A percentile compares a stretch with the other conserved stretches of the same genome.
These are phyloP conservation scores for Dusona sp. DNA, from an alignment of 2,888 invertebrate species.

Conservation along the genomic window DNA sequence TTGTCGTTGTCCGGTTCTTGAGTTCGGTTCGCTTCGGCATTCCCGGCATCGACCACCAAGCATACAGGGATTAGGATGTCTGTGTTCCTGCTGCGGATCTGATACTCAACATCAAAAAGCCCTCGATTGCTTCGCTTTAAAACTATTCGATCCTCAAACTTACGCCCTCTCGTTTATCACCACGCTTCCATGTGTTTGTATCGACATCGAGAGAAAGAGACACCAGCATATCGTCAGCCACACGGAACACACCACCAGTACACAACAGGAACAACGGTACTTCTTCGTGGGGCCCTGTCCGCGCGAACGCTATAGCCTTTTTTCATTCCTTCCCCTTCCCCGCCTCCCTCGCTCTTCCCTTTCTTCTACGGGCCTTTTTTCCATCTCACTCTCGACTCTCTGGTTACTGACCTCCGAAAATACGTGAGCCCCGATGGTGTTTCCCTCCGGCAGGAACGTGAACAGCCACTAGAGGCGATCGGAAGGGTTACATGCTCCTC, in stretches of 20 bases:
- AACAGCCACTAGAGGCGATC: neutral
- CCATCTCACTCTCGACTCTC: slow-evolving; percentile 78
- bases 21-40: slow-evolving; percentile 71
- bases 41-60: slow-evolving; percentile 66
- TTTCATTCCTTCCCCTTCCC: slow-evolving; percentile 25
- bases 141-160: neutral
- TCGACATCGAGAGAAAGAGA: slow-evolving; percentile 21
- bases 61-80: slow-evolving; percentile 20
- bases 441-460: slow-evolving; percentile 11
- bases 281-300: slow-evolving; percentile 75
- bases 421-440: slow-evolving; percentile 68
- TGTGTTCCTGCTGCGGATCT: neutral
- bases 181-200: neutral
- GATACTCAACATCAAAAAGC: neutral
- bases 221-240: slow-evolving; percentile 29
- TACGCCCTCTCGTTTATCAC: neutral
- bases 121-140: neutral
- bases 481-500: slow-evolving; percentile 15
- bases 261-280: slow-evolving; percentile 83
- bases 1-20: slow-evolving; percentile 55
- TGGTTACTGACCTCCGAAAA: slow-evolving; percentile 85
- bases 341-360: slow-evolving; percentile 22
- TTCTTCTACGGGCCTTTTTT: slow-evolving; percentile 64
- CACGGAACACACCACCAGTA: slow-evolving; percentile 39
- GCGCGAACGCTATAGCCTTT: slow-evolving; percentile 40